Base-by-base conservation (phyloP, 2,113 vertebrate species). In the Paedocypris sp. region DNA sequence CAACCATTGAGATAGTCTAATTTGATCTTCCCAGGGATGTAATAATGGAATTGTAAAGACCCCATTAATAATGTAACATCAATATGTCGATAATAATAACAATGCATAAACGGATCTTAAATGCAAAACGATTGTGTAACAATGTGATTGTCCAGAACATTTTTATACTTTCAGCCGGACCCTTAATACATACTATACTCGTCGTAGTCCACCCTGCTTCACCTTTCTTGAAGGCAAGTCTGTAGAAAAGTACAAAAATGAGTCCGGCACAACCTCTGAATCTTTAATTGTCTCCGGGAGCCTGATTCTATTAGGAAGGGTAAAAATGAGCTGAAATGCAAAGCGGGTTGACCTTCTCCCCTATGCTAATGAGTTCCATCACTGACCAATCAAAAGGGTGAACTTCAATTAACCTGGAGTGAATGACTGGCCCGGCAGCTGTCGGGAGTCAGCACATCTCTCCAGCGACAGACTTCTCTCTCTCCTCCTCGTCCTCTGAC, bases 341-440 rank as follows among this genome's bases (percentile, higher is more conserved):
- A 68, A 68, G 51, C 45, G 12, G 31, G 16, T 23, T 63, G 51
- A 51, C 48, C 36, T 62, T 42, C 29, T 51, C 52, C 26, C 46
- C 36, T 64, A 43, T 53, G 36, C 47, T 46, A 31, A 76, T 68
- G 67, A 68, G 62, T 76, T 73, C 69, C 79, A 78, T 79, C 73
- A 75, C 63, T 69, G 69, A 68, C 73, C 68, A 77, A 78, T 80
- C 73, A 77, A 39, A 71, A 65, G 47, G 70, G 71, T 78, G 73
- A 68, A 66, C 72, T 78, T 76, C 67, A 73, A 80, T 81, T 73
- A 77, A 75, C 72, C 72, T 72, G 51, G 63, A 60, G 43, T 66
- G 64, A 61, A 60, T 72, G 66, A 64, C 64, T 57, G 63, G 58
- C 59, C 63, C 61, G 67, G 75, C 69, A 71, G 72, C 66, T 78